Evolutionary conservation across 2,797 vertebrate genomes (phyloP).

Genomic region (Darevskia mixta): DNA sequence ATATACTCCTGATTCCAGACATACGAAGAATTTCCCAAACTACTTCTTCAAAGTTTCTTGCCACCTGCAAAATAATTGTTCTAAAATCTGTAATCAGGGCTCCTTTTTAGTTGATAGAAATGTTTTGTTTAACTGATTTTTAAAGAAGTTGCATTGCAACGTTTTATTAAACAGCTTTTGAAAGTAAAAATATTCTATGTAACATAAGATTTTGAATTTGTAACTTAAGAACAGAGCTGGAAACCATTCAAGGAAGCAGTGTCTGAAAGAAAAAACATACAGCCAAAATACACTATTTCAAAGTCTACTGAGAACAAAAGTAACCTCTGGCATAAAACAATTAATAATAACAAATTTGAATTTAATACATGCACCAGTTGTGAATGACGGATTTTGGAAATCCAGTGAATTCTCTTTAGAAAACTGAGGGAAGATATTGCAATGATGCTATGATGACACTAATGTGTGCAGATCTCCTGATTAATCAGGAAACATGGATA

Average conservation of each 20-base stretch:
- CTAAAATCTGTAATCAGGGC: too few species aligned
- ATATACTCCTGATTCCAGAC: too few species aligned
- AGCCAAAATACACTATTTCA: neutral
- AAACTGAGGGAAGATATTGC: neutral
- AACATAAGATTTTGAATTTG: slow-evolving; percentile 46
- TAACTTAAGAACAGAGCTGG: slow-evolving; percentile 52
- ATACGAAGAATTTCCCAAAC: too few species aligned
- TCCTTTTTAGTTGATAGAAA: neutral
- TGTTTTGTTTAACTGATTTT: neutral
- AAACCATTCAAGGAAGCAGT: neutral
- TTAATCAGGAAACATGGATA: slow-evolving; percentile 5
- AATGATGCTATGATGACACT: neutral
- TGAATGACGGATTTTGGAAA: neutral
- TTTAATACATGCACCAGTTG: neutral
- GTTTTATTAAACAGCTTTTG: slow-evolving; percentile 2
- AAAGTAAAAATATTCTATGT: slow-evolving; percentile 21
- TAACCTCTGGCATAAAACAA: neutral
- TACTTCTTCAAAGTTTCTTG: too few species aligned
- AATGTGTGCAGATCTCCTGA: neutral
- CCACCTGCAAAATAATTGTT: too few species aligned
- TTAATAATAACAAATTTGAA: neutral
- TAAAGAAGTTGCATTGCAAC: neutral
- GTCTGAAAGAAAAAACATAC: slow-evolving; percentile 33
- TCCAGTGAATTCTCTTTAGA: neutral
- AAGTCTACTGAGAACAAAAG: slow-evolving; percentile 34